A percentile compares a stretch with the other conserved stretches of the same genome.
These are phyloP conservation scores for Spodoptera frugiperda DNA, from an alignment of 1,140 invertebrate genomes.

Conservation along the genomic window DNA sequence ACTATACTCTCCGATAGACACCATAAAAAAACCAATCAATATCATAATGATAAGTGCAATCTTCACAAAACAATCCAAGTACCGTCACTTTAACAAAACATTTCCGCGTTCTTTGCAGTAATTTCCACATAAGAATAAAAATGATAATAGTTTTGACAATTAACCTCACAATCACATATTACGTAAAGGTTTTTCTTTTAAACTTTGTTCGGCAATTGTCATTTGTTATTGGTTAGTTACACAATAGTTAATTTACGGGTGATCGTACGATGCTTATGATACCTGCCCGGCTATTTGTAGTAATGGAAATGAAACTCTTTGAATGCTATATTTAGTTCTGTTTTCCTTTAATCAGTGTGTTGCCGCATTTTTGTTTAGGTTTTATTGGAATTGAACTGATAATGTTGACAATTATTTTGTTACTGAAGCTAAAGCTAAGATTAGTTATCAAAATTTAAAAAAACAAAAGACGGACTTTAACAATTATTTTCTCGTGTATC, in stretches of 20 bases:
- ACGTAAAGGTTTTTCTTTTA: slow-evolving; percentile 48
- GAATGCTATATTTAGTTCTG: slow-evolving; percentile 5
- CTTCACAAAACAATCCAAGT: too few species aligned
- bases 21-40: too few species aligned
- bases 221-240: slow-evolving; percentile 55
- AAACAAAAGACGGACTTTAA: too few species aligned
- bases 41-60: too few species aligned
- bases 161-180: slow-evolving; percentile 39
- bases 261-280: slow-evolving; percentile 49
- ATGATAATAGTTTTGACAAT: slow-evolving; percentile 7
- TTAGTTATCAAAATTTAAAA: too few species aligned
- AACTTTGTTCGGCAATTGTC: slow-evolving; percentile 46
- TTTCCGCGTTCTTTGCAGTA: slow-evolving; percentile 1
- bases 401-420: too few species aligned
- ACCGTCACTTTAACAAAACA: not conserved
- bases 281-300: slow-evolving; percentile 58
- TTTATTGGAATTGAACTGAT: not conserved
- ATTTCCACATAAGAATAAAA: too few species aligned
- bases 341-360: not conserved
- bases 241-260: slow-evolving; percentile 65
- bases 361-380: not conserved
- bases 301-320: slow-evolving; percentile 46
- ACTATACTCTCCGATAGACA: too few species aligned
- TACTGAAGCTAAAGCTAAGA: too few species aligned
- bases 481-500: too few species aligned